phyloP scores from a whole-genome alignment of 1,140 invertebrate species.

The Manduca sexta region DNA sequence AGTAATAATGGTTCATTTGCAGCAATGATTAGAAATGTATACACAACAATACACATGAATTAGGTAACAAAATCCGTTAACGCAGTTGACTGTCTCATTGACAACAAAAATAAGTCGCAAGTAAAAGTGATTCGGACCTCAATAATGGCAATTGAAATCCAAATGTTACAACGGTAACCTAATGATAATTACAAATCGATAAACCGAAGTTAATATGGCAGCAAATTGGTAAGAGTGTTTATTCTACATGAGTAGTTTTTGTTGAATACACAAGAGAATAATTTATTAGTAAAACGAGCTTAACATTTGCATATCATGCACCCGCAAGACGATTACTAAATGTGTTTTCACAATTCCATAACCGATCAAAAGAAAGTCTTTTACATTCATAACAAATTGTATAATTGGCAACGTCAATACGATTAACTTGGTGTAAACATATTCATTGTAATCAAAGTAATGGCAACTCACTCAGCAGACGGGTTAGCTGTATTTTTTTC shows the following conservation, averaged over 20 bases:
- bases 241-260: background rate
- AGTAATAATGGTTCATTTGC: too few species aligned
- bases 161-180: slow-evolving; percentile 23
- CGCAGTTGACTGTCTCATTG: background rate
- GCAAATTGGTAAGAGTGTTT: slow-evolving; percentile 35
- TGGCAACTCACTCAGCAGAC: background rate
- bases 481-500: too few species aligned
- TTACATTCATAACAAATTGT: background rate
- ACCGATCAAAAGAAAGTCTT: background rate
- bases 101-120: background rate
- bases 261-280: slow-evolving; percentile 18
- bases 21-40: too few species aligned
- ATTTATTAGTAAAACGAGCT: slow-evolving; percentile 8
- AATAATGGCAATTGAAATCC: slow-evolving; percentile 16
- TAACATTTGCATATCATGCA: background rate
- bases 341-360: too few species aligned
- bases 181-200: slow-evolving; percentile 22
- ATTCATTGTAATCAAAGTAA: slow-evolving; percentile 1
- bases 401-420: background rate
- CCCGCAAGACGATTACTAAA: background rate
- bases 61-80: background rate
- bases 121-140: slow-evolving; percentile 9
- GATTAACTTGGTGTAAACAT: background rate
- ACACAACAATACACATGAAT: too few species aligned
- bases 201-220: slow-evolving; percentile 27